A percentile compares a stretch with the other conserved stretches of the same genome.
Conservation (phyloP, 2,113 vertebrate species). For the Jaculus jaculus region DNA sequence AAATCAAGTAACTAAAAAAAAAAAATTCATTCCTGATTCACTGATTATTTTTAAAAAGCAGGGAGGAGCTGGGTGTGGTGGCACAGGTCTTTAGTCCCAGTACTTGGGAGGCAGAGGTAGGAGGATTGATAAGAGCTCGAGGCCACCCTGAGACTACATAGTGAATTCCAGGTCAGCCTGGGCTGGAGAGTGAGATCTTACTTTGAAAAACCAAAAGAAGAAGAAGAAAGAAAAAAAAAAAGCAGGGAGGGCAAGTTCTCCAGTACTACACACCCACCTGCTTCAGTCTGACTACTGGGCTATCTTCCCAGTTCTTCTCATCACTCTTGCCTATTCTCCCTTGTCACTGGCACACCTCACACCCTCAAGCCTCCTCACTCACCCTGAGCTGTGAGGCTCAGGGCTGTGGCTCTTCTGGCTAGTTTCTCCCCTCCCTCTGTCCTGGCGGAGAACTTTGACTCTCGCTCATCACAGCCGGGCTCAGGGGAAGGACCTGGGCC, state of each 20-base stretch:
- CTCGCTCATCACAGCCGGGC: background rate
- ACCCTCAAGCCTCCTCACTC: background rate
- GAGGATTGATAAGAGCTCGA: no score
- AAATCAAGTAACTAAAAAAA: background rate
- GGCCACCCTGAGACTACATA: no score
- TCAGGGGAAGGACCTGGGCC: no score
- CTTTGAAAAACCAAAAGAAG: background rate
- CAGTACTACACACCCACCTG: accelerated
- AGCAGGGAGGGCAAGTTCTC: background rate
- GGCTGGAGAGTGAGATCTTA: no score
- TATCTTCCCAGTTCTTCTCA: background rate
- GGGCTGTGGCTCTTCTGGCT: background rate
- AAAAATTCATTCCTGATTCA: background rate
- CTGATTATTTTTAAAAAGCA: background rate
- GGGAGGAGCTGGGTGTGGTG: no score
- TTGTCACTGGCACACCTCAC: accelerated
- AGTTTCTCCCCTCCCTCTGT: background rate
- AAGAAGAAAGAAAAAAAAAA: no score
- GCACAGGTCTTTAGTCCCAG: no score
- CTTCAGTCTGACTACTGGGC: background rate
- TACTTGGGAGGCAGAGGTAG: no score
- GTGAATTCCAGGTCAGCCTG: no score
- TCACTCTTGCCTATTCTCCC: background rate
- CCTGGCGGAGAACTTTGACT: background rate
- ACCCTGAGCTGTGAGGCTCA: background rate